A percentile compares a stretch with the other conserved stretches of the same genome.
Evolutionary conservation across 2,797 vertebrate species (phyloP).

Genomic region (Necrosyrtes monachus): DNA sequence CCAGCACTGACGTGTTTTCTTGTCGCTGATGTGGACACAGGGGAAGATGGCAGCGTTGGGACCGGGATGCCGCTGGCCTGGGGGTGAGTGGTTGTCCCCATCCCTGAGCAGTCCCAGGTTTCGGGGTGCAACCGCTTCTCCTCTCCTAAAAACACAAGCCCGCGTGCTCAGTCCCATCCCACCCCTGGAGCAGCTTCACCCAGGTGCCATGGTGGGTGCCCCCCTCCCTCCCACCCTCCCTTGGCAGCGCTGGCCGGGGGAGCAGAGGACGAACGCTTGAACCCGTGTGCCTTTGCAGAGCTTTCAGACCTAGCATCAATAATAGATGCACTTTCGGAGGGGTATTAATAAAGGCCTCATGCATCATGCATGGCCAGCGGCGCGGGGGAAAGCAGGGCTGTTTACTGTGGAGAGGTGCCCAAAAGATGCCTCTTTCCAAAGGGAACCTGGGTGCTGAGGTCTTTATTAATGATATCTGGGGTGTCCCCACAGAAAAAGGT

Average conservation of each 20-base stretch:
- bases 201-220: too few species aligned
- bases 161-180: rapidly evolving
- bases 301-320: background rate
- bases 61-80: rapidly evolving
- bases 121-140: rapidly evolving
- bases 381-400: background rate
- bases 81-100: rapidly evolving
- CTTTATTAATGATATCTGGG: rapidly evolving
- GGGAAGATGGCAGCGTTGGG: rapidly evolving
- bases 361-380: background rate
- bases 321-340: background rate
- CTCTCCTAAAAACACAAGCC: background rate
- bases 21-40: rapidly evolving
- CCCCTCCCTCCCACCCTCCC: background rate
- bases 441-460: background rate
- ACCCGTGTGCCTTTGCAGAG: background rate
- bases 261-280: background rate
- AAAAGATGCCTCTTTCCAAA: too few species aligned
- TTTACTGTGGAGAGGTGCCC: background rate
- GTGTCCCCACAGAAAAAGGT: rapidly evolving
- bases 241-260: rapidly evolving
- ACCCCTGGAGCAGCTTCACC: background rate
- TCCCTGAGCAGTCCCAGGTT: background rate
- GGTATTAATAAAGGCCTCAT: background rate
- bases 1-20: rapidly evolving